Percentiles rank a stretch among this genome's conserved stretches.
Conservation (phyloP, 2,113 vertebrate species). For the Himantopus leucocephalus region DNA sequence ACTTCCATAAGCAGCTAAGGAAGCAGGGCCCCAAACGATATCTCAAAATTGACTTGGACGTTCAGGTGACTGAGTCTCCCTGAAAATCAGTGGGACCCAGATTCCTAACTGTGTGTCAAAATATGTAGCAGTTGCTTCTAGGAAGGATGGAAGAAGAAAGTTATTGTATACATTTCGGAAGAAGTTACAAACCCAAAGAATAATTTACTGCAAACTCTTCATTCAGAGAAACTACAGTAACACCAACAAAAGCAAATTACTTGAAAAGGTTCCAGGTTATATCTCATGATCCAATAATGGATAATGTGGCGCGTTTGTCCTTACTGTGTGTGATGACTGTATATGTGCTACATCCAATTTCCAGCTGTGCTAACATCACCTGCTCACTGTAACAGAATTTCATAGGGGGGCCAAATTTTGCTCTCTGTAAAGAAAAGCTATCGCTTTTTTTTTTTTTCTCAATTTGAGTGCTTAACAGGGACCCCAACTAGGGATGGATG, state of each 20-base stretch:
- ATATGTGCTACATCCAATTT: background rate
- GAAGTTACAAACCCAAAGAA: background rate
- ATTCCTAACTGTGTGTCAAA: background rate
- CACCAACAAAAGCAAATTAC: background rate
- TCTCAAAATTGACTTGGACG: background rate
- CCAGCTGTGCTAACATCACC: background rate
- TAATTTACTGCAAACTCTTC: background rate
- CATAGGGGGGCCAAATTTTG: background rate
- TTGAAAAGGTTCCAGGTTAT: background rate
- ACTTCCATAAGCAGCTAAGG: background rate
- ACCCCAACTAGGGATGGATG: background rate
- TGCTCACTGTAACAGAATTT: background rate
- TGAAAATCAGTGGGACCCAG: background rate
- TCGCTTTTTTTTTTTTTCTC: background rate
- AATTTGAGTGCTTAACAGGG: background rate
- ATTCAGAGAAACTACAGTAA: background rate
- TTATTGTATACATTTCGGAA: background rate
- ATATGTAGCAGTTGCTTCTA: background rate
- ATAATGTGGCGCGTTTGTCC: accelerated
- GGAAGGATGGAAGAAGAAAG: background rate
- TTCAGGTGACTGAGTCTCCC: background rate
- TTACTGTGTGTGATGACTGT: background rate
- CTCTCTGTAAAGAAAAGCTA: background rate
- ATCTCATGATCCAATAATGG: accelerated
- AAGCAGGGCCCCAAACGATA: background rate